phyloP scores from a whole-genome alignment of 2,113 vertebrate genomes.

The Chamaea fasciata region DNA sequence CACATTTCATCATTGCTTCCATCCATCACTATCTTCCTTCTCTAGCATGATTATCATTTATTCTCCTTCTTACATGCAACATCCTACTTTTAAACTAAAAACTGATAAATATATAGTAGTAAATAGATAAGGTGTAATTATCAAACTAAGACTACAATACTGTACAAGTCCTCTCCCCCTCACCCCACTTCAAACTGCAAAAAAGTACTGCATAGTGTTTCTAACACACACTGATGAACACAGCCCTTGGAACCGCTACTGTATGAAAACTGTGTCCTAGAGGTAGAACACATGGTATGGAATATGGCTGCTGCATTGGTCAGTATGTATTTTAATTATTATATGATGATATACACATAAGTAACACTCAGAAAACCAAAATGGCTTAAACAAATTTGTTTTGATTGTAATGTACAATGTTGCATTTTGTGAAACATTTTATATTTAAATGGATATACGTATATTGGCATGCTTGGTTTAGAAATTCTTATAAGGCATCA shows the following conservation, averaged over 20 bases:
- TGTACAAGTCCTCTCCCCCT: neutral
- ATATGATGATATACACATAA: neutral
- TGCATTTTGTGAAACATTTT: neutral
- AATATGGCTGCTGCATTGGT: conserved; percentile 55
- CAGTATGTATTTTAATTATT: conserved; percentile 64
- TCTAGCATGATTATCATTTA: conserved; percentile 17
- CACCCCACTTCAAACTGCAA: conserved; percentile 12
- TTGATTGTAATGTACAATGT: neutral
- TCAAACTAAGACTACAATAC: neutral
- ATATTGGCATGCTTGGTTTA: neutral
- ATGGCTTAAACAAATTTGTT: neutral
- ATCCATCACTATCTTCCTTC: conserved; percentile 53
- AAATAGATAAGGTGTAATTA: neutral
- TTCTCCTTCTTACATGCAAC: neutral
- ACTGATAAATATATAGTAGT: neutral
- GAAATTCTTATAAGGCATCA: neutral
- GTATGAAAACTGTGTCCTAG: conserved; percentile 47
- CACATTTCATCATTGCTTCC: conserved; percentile 62
- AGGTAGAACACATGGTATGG: conserved; percentile 52
- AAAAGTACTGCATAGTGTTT: conserved; percentile 53
- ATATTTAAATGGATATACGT: neutral
- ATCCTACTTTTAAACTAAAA: neutral
- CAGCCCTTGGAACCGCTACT: conserved; percentile 53
- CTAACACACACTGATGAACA: conserved; percentile 55
- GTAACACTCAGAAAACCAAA: neutral